phyloP scores from a whole-genome alignment of 2,888 invertebrate species.

The Cheilosia grossa region DNA sequence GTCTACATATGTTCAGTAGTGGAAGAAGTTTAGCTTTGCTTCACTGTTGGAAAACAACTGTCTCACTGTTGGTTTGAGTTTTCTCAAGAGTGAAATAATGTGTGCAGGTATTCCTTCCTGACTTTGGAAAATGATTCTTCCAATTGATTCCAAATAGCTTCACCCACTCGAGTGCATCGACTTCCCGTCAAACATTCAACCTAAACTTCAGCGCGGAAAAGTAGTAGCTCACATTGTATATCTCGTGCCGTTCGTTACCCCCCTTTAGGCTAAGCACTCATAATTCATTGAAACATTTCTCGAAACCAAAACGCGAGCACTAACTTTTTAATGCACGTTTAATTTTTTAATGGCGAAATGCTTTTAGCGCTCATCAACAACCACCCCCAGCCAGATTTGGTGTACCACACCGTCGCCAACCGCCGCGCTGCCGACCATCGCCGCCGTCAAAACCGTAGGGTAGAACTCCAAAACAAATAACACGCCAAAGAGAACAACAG shows the following conservation, averaged over 20 bases:
- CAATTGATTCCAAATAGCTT: too few species aligned
- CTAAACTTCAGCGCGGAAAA: background rate
- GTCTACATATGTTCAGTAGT: too few species aligned
- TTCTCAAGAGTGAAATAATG: too few species aligned
- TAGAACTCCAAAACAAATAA: conserved; percentile 38
- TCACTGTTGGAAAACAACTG: too few species aligned
- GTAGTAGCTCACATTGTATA: background rate
- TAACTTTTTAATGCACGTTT: conserved; percentile 78
- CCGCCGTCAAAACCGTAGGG: conserved; percentile 12
- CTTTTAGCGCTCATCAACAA: conserved; percentile 73
- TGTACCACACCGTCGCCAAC: conserved; percentile 6
- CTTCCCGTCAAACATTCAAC: background rate
- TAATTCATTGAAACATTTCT: conserved; percentile 73
- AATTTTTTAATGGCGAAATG: conserved; percentile 77
- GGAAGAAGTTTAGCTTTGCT: too few species aligned
- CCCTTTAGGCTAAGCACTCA: conserved; percentile 51
- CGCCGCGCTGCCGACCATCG: background rate
- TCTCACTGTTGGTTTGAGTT: too few species aligned
- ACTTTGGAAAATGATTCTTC: too few species aligned
- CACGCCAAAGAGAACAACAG: conserved; percentile 5
- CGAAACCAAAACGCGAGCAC: conserved; percentile 70
- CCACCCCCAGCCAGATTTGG: conserved; percentile 10
- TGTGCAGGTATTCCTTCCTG: too few species aligned
- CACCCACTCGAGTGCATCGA: conserved; percentile 28
- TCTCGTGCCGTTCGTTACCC: background rate